Base-by-base conservation (phyloP, 2,888 invertebrate genomes). In the Lutraria lutraria region DNA sequence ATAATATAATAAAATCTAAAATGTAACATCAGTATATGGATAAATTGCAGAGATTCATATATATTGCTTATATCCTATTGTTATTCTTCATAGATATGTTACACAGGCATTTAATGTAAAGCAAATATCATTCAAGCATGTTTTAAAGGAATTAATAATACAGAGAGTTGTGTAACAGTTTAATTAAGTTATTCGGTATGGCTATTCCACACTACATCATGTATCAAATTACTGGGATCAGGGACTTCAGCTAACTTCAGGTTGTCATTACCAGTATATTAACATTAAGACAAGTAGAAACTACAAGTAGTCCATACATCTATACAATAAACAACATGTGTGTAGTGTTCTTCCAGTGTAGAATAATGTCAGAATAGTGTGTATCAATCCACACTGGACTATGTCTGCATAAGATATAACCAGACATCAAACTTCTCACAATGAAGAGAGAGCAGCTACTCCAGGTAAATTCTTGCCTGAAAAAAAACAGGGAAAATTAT, bases 401-500 rank as follows among this genome's bases (percentile, higher is more conserved):
- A 34, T 34, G 3, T 76, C 76, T 16, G 12, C 34, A 19, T 16
- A 8, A 10, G 63, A 56, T 54, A 15, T 82, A 43, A 43, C 81
- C n/a, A 21, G 52, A 53, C 52, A 19, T 31, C 34, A 43, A 31
- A 56, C 43, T 34, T 60, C 15, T 63, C 34, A 60, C 54, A 83
- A 83, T 21, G 88, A 19, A 13, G 95, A 94, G 8, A 96, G 92
- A 1, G 95, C 95, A 72, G 93, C 94, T 43, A 96, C 95, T 81
- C 96, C 96, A 16, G 96, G 96, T 13, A 96, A 93, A 19, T 85
- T 89, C 92, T 95, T 96, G 76, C 96, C 95, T 95, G 93, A 15
- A 94, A 86, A 79, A 85, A 72, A 15, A 72, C 16, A 63, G 15
- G 56, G 56, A n/a, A 63, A 63, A 63, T n/a, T 19, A 3, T n/a